A percentile compares a stretch with the other conserved stretches of the same genome.
Evolutionary conservation across 2,888 invertebrate species (phyloP).

Genomic region (Sphaerophoria taeniata): DNA sequence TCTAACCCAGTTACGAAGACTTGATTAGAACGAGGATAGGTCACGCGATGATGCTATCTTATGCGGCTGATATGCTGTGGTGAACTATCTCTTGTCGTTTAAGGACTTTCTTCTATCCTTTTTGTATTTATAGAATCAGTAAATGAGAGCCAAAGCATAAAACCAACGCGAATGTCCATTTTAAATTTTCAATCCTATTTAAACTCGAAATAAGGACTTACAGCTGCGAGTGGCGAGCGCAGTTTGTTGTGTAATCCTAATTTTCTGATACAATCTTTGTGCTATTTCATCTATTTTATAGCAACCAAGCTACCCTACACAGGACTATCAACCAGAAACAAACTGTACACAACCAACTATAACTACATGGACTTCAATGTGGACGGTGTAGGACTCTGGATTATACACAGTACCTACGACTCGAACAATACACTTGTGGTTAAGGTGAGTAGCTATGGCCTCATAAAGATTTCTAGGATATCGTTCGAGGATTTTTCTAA

Average conservation of each 20-base stretch:
- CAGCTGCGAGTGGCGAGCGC: not conserved
- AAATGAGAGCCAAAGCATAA: not conserved
- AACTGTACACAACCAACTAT: conserved; percentile 90
- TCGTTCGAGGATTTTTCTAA: not conserved
- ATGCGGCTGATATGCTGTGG: not conserved
- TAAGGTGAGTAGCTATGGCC: conserved; percentile 85
- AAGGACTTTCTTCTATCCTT: not conserved
- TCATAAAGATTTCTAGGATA: conserved; percentile 28
- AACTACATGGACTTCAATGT: conserved; percentile 97
- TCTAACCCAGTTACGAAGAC: not conserved
- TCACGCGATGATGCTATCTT: conserved; percentile 39
- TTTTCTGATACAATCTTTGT: conserved; percentile 37
- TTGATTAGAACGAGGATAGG: not conserved
- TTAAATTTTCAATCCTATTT: not conserved
- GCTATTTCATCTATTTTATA: conserved; percentile 66
- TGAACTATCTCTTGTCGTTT: conserved; percentile 10
- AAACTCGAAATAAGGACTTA: not conserved
- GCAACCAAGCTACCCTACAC: conserved; percentile 83
- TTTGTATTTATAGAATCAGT: conserved; percentile 20
- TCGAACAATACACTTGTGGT: conserved; percentile 94
- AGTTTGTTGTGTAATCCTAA: conserved; percentile 8
- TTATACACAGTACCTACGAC: conserved; percentile 91
- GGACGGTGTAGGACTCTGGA: conserved; percentile 99
- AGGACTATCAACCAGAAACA: conserved; percentile 83
- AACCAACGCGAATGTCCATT: not conserved